These are phyloP conservation scores for Catocala nupta DNA, from an alignment of 2,888 invertebrate genomes.

Conservation along the genomic window DNA sequence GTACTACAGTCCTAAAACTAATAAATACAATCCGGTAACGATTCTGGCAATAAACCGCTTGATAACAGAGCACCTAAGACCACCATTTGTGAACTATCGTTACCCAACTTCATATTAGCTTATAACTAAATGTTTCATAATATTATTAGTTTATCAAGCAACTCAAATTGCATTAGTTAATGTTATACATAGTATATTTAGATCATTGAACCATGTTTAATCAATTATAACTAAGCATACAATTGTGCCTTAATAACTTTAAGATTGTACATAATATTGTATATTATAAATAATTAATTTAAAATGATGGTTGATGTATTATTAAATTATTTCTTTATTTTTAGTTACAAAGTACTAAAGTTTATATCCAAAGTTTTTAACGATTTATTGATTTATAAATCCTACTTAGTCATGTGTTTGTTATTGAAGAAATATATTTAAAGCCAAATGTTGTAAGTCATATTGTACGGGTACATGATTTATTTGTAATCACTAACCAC, in stretches of 20 bases:
- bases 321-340: conserved; percentile 38
- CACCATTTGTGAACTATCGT: too few relatives aligned
- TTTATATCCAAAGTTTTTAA: conserved; percentile 41
- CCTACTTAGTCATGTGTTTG: conserved; percentile 1
- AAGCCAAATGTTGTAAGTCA: not conserved
- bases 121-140: too few relatives aligned
- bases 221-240: conserved; percentile 63
- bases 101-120: too few relatives aligned
- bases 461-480: too few relatives aligned
- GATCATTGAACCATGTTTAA: conserved; percentile 51
- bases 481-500: too few relatives aligned
- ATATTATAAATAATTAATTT: conserved; percentile 37
- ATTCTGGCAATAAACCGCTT: too few relatives aligned
- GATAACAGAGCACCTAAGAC: too few relatives aligned
- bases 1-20: too few relatives aligned
- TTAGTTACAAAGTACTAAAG: conserved; percentile 37
- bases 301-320: conserved; percentile 27
- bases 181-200: conserved; percentile 15
- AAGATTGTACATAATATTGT: conserved; percentile 61
- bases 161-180: too few relatives aligned
- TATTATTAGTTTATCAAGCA: too few relatives aligned
- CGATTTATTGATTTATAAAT: conserved; percentile 6
- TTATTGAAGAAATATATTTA: conserved; percentile 7
- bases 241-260: conserved; percentile 74
- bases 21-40: too few relatives aligned